Evolutionary conservation across 2,888 invertebrate genomes (phyloP), one percentile per base, ranked within the genome.

Genomic region (Dioctria linearis): DNA sequence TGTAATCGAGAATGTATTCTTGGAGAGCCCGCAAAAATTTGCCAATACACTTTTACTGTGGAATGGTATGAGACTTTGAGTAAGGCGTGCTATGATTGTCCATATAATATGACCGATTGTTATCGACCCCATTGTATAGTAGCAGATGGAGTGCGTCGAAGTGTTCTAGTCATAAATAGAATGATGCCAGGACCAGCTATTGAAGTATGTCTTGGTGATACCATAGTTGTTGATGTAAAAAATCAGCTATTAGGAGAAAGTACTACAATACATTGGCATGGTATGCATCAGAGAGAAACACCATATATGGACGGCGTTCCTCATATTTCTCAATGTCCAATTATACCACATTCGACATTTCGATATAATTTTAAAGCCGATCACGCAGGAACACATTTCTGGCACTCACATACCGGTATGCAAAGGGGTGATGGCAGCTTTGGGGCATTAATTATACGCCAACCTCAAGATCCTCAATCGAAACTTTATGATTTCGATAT

Each of bases 291-390:
- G 88, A 89, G 90, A 76, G 91, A 91, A 0, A 93, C 93, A 0
- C 96, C 96, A 0, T 96, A 94, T 86, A 96, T 96, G 96, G 96
- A 97, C 84, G 96, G 96, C 0, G 96, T 96, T 0, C 96, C 96
- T 0, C 93, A 93, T 83, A 92, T 96, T 6, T 95, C 96, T 0
- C 96, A 96, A 88, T 96, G 96, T 83, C 95, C 96, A 0, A 95
- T 96, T 78, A 89, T 90, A 4, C 94, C 96, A 0, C 93, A 94
- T 82, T 91, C 92, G 2, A 93, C 92, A 0, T 96, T 95, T 86
- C 92, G 94, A 79, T 96, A 96, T 84, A 92, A 91, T 80, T 96
- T 95, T 85, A 90, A 90, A 65, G 96, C 95, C 0, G 90, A 91
- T 0, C 93, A 93, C 82, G 88, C 93, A 0, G 96, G 96, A 11